Evolutionary conservation across 2,888 invertebrate species (phyloP).

Genomic region (Antheraea assamensis): DNA sequence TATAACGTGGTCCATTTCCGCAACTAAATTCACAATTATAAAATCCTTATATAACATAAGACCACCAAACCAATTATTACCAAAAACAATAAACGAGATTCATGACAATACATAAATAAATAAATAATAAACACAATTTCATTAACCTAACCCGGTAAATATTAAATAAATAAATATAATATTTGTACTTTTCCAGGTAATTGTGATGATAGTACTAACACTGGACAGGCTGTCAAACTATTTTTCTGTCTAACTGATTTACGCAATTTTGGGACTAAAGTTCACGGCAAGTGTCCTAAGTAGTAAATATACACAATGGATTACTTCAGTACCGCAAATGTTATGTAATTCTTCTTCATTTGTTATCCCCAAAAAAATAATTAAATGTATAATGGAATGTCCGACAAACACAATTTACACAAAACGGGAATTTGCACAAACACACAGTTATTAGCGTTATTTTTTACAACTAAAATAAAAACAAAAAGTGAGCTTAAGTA

Average conservation of each 20-base stretch:
- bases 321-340: background rate
- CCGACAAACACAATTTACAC: too few species aligned
- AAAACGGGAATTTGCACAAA: too few species aligned
- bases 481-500: too few species aligned
- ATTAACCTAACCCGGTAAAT: background rate
- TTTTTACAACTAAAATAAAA: too few species aligned
- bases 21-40: background rate
- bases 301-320: too few species aligned
- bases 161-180: background rate
- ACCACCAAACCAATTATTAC: too few species aligned
- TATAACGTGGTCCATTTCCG: background rate
- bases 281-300: too few species aligned
- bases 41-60: background rate
- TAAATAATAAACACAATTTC: conserved; percentile 1
- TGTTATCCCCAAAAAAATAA: too few species aligned
- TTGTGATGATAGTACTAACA: background rate
- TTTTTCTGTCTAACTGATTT: background rate
- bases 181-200: background rate
- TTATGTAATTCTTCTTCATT: too few species aligned
- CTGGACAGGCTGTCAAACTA: background rate
- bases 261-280: background rate
- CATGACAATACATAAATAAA: background rate
- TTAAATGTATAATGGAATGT: too few species aligned
- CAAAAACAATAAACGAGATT: background rate
- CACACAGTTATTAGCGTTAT: too few species aligned